Evolutionary conservation across 2,797 vertebrate genomes (phyloP).

Genomic region (Brachymystax lenok): DNA sequence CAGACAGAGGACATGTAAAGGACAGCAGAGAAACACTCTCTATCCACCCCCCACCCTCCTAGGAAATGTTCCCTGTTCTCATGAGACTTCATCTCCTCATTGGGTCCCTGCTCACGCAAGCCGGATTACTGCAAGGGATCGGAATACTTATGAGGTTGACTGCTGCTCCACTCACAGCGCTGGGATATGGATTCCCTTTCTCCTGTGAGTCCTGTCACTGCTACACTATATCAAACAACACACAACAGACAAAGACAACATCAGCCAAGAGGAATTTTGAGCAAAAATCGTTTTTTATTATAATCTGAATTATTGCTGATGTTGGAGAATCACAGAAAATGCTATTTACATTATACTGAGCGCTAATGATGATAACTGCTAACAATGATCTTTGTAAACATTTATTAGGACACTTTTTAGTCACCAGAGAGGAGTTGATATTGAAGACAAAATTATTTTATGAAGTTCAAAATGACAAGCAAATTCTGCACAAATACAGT

Average conservation of each 20-base stretch:
- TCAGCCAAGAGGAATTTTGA: neutral
- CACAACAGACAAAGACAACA: neutral
- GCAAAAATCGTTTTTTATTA: neutral
- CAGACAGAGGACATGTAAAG: slow-evolving; percentile 49
- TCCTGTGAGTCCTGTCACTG: slow-evolving; percentile 11
- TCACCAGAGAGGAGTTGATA: too few relatives aligned
- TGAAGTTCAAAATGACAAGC: too few relatives aligned
- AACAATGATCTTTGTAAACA: too few relatives aligned
- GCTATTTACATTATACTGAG: neutral
- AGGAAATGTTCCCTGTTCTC: slow-evolving; percentile 62
- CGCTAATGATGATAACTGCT: neutral
- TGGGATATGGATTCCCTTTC: slow-evolving; percentile 22
- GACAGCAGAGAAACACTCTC: slow-evolving; percentile 52
- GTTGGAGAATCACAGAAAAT: neutral
- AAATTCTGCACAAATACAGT: too few relatives aligned
- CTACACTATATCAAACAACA: slow-evolving; percentile 36
- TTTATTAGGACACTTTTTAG: too few relatives aligned
- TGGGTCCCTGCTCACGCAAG: slow-evolving; percentile 58
- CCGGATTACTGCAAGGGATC: slow-evolving; percentile 59
- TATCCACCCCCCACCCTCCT: slow-evolving; percentile 17
- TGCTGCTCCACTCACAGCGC: slow-evolving; percentile 39
- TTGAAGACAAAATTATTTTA: too few relatives aligned
- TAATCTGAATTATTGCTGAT: neutral
- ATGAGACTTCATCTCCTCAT: slow-evolving; percentile 61
- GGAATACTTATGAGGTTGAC: slow-evolving; percentile 64